Evolutionary conservation across 2,113 vertebrate genomes (phyloP).

Genomic region (Tetrao urogallus): DNA sequence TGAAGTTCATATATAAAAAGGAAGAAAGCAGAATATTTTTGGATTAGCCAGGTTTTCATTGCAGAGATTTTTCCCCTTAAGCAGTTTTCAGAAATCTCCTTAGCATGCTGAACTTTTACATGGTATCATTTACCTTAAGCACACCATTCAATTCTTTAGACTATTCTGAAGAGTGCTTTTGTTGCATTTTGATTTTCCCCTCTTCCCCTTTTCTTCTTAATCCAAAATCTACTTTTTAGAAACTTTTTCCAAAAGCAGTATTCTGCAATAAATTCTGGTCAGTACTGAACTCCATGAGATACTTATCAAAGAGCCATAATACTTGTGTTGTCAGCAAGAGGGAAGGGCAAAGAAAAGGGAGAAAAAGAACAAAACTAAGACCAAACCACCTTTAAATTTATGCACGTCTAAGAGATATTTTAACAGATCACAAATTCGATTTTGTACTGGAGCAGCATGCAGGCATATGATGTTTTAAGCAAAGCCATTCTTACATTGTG

Average conservation of each 20-base stretch:
- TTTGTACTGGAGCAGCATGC: background rate
- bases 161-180: slow-evolving; percentile 31
- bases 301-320: rapidly evolving
- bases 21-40: slow-evolving; percentile 35
- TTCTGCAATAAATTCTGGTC: slow-evolving; percentile 14
- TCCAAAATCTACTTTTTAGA: slow-evolving; percentile 21
- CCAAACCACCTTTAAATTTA: background rate
- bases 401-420: background rate
- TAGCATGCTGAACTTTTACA: slow-evolving; percentile 29
- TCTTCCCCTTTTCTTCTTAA: background rate
- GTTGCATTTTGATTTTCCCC: background rate
- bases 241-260: slow-evolving; percentile 40
- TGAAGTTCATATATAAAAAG: slow-evolving; percentile 46
- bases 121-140: slow-evolving; percentile 61
- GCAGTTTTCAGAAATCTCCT: slow-evolving; percentile 55
- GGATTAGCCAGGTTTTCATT: slow-evolving; percentile 58
- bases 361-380: background rate
- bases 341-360: rapidly evolving
- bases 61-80: slow-evolving; percentile 32
- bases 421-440: background rate
- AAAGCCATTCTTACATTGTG: background rate
- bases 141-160: slow-evolving; percentile 37
- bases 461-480: background rate
- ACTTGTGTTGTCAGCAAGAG: background rate
- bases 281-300: background rate